Evolutionary conservation across 2,113 vertebrate species (phyloP).

Genomic region (Alligator mississippiensis): DNA sequence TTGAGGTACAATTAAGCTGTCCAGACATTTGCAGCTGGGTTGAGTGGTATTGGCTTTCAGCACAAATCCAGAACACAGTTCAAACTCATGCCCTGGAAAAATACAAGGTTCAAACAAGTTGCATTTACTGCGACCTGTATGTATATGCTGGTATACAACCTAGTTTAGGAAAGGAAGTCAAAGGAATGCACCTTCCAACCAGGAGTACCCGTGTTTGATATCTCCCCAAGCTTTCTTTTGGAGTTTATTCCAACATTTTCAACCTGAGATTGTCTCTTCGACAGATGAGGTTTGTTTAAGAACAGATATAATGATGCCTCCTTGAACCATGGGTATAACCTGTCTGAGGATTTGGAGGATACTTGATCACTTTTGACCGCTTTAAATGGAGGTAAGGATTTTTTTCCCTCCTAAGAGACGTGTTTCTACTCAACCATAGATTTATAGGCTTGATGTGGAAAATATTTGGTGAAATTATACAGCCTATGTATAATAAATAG

Average conservation of each 20-base stretch:
- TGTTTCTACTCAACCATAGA: neutral
- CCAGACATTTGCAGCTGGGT: too few species aligned
- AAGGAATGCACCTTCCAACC: neutral
- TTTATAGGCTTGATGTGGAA: neutral
- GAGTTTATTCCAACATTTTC: neutral
- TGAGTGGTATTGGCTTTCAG: too few species aligned
- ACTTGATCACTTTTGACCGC: neutral
- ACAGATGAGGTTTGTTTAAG: neutral
- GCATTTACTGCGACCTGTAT: too few species aligned
- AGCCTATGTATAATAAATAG: too few species aligned
- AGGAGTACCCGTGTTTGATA: too few species aligned
- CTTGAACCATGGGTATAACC: neutral
- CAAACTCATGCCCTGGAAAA: too few species aligned
- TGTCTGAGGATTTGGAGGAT: neutral
- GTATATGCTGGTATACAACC: too few species aligned
- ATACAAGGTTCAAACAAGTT: too few species aligned
- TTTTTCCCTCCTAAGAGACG: neutral
- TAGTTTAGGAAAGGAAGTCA: neutral
- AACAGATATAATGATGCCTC: too few species aligned
- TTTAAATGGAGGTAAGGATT: neutral
- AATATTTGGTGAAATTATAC: too few species aligned
- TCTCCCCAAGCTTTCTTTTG: neutral
- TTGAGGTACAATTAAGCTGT: too few species aligned
- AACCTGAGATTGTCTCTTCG: neutral
- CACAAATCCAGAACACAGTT: too few species aligned